A percentile compares a stretch with the other conserved stretches of the same genome.
These are phyloP conservation scores for Thalassarche chlororhynchos DNA, from an alignment of 2,113 vertebrate genomes.

Conservation along the genomic window DNA sequence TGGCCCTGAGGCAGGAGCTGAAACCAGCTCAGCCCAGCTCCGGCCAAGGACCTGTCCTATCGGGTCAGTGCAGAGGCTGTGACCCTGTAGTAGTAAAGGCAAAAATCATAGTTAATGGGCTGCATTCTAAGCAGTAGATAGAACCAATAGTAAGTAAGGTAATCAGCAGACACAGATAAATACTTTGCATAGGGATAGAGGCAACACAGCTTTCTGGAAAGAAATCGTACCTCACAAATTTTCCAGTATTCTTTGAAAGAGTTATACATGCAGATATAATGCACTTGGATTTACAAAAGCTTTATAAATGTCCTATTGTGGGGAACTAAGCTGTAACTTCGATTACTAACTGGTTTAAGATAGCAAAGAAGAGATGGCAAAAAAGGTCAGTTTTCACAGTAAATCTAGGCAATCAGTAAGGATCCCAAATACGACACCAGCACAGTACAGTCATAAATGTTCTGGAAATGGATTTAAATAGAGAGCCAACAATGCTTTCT, in stretches of 20 bases:
- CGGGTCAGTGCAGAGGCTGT: not conserved
- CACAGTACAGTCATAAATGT: not conserved
- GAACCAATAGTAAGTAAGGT: not conserved
- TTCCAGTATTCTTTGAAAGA: not conserved
- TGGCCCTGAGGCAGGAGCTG: not conserved
- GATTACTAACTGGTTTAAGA: not conserved
- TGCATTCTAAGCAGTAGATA: not conserved
- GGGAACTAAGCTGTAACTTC: not conserved
- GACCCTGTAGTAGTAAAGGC: not conserved
- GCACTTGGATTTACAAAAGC: not conserved
- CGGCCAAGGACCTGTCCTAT: fast-evolving
- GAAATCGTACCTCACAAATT: not conserved
- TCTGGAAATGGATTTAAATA: not conserved
- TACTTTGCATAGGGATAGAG: not conserved
- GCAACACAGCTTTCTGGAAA: not conserved
- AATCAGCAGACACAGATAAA: not conserved
- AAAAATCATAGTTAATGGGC: not conserved
- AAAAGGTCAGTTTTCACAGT: not conserved
- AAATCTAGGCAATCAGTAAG: not conserved
- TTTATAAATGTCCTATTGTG: not conserved
- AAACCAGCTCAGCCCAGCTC: not conserved
- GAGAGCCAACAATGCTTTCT: not conserved
- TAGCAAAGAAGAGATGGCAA: not conserved
- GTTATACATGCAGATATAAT: not conserved
- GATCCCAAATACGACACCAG: not conserved